These are phyloP conservation scores for Lithophane leautieri DNA, from an alignment of 2,888 invertebrate species.

Conservation along the genomic window DNA sequence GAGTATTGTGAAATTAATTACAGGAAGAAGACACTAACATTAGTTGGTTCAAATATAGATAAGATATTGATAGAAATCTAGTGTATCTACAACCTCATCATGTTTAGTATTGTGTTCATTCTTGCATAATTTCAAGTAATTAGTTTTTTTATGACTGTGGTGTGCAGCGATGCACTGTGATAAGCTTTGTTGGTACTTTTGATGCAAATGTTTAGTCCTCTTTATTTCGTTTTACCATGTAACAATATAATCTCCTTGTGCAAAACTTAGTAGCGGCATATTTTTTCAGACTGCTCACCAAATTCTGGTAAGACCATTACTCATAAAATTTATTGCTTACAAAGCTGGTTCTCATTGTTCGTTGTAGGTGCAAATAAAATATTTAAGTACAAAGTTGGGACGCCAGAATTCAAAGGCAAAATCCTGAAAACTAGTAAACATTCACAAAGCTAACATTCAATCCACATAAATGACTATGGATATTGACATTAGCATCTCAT, in stretches of 20 bases:
- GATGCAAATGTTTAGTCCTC: not conserved
- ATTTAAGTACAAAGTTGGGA: not conserved
- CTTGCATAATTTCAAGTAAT: conserved; percentile 14
- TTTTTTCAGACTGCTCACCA: not conserved
- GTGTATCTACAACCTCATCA: conserved; percentile 3
- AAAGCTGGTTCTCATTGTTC: not conserved
- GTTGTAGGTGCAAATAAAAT: not conserved
- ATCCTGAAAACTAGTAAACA: not conserved
- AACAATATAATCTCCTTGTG: not conserved
- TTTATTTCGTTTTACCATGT: not conserved
- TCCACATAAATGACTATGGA: conserved; percentile 14
- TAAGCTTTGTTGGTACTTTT: not conserved
- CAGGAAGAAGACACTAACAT: conserved; percentile 28
- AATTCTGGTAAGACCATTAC: not conserved
- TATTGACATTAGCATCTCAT: conserved; percentile 46
- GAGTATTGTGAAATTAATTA: conserved; percentile 21
- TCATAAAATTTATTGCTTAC: not conserved
- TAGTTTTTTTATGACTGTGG: not conserved
- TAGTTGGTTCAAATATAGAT: conserved; percentile 17
- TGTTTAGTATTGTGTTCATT: conserved; percentile 7
- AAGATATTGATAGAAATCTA: conserved; percentile 24
- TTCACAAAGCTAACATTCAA: conserved; percentile 7
- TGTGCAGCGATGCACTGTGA: not conserved
- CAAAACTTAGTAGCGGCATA: not conserved
- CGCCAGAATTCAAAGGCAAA: not conserved